A percentile compares a stretch with the other conserved stretches of the same genome.
phyloP scores from a whole-genome alignment of 1,140 invertebrate genomes.

The Homarus americanus region DNA sequence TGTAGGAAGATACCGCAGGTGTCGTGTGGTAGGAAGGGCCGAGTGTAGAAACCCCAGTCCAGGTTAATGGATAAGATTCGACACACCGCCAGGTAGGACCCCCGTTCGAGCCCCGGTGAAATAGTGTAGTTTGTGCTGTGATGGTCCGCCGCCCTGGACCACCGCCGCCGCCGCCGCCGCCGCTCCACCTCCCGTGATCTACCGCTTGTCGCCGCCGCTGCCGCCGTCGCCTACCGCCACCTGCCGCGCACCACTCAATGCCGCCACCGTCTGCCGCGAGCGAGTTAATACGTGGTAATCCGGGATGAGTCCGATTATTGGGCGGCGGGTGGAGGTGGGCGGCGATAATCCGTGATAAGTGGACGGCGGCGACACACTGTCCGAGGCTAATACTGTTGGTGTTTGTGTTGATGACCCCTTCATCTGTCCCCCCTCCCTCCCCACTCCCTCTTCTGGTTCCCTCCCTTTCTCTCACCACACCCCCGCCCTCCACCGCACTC shows the following conservation, averaged over 20 bases:
- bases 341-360: slow-evolving; percentile 26
- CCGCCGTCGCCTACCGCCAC: background rate
- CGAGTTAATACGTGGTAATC: slow-evolving; percentile 31
- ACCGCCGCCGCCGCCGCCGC: too few species aligned
- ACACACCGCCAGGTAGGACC: too few species aligned
- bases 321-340: background rate
- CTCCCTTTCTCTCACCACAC: background rate
- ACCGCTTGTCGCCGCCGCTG: too few species aligned
- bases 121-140: too few species aligned
- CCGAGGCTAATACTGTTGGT: background rate
- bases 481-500: background rate
- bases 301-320: slow-evolving; percentile 31
- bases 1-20: too few species aligned
- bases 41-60: too few species aligned
- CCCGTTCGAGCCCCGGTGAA: too few species aligned
- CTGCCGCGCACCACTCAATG: slow-evolving; percentile 6
- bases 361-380: background rate
- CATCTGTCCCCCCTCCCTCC: background rate
- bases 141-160: too few species aligned
- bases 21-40: too few species aligned
- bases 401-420: background rate
- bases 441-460: too few species aligned
- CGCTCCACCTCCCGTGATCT: background rate
- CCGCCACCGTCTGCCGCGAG: slow-evolving; percentile 26
- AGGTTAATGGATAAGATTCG: too few species aligned